phyloP scores from a whole-genome alignment of 2,888 invertebrate species.

The Pseudanteris insignis region DNA sequence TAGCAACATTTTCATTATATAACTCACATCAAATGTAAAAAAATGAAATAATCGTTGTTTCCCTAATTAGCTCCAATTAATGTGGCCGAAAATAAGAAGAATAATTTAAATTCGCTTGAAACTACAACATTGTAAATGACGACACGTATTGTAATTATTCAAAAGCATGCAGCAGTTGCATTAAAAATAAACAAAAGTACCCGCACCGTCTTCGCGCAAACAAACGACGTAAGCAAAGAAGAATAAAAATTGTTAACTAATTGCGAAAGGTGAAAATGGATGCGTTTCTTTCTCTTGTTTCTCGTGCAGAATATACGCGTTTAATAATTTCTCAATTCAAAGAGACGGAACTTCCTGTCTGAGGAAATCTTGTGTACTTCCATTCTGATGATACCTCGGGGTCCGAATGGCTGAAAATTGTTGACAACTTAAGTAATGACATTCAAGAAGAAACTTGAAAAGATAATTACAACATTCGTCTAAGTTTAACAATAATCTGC shows the following conservation, averaged over 20 bases:
- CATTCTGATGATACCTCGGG: constrained; percentile 30
- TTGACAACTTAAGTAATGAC: constrained; percentile 44
- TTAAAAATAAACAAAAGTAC: constrained; percentile 39
- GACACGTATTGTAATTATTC: constrained; percentile 20
- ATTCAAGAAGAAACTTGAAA: constrained; percentile 39
- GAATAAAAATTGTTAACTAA: constrained; percentile 36
- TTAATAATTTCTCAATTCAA: constrained; percentile 41
- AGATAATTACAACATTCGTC: constrained; percentile 43
- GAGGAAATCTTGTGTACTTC: constrained; percentile 37
- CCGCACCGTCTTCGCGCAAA: constrained; percentile 35
- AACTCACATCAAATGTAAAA: too few species aligned
- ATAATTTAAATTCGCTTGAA: too few species aligned
- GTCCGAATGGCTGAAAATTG: constrained; percentile 42
- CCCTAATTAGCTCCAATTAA: too few species aligned
- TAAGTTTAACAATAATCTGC: constrained; percentile 43
- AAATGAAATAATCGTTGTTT: too few species aligned
- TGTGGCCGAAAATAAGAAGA: too few species aligned
- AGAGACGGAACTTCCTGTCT: constrained; percentile 34
- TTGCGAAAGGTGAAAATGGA: constrained; percentile 39
- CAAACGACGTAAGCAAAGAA: constrained; percentile 35
- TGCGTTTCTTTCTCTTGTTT: constrained; percentile 38
- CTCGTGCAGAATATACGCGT: constrained; percentile 34
- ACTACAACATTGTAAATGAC: too few species aligned
- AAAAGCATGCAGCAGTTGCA: constrained; percentile 16
- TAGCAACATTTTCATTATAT: too few species aligned